Evolutionary conservation across 2,888 invertebrate species (phyloP).

Genomic region (Xylocampa areola): DNA sequence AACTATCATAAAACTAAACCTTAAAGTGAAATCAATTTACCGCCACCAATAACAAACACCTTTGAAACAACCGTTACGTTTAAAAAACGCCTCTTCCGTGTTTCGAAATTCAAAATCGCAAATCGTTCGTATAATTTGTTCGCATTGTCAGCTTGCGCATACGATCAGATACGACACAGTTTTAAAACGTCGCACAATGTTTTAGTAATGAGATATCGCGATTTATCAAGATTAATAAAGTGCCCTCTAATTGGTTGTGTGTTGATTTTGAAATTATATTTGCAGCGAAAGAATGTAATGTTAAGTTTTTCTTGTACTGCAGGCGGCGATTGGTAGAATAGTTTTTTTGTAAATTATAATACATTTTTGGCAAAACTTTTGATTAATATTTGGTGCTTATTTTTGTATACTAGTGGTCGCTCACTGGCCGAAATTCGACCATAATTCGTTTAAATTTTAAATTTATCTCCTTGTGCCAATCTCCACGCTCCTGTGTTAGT

Average conservation of each 20-base stretch:
- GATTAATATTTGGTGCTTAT: too few relatives aligned
- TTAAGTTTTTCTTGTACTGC: neutral
- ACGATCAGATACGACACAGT: conserved; percentile 62
- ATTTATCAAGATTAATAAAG: conserved; percentile 56
- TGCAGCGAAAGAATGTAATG: conserved; percentile 10
- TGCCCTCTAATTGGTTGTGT: conserved; percentile 49
- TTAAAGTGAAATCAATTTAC: conserved; percentile 26
- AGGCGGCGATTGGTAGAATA: neutral
- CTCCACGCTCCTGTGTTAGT: too few relatives aligned
- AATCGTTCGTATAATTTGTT: conserved; percentile 59
- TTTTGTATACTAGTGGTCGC: too few relatives aligned
- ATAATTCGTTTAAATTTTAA: too few relatives aligned
- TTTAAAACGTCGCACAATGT: conserved; percentile 50
- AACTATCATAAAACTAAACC: neutral
- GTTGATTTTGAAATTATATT: conserved; percentile 47
- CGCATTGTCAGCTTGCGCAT: conserved; percentile 77
- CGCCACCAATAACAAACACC: conserved; percentile 13
- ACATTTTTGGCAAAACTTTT: too few relatives aligned
- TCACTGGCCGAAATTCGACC: too few relatives aligned
- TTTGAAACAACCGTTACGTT: conserved; percentile 52
- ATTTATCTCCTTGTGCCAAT: too few relatives aligned
- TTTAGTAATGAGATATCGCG: conserved; percentile 55
- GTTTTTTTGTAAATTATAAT: too few relatives aligned
- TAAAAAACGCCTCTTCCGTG: conserved; percentile 66
- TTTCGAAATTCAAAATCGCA: conserved; percentile 64